Percentiles rank a stretch among this genome's conserved stretches.
phyloP scores from a whole-genome alignment of 2,888 invertebrate species.

The Podabrus alpinus region DNA sequence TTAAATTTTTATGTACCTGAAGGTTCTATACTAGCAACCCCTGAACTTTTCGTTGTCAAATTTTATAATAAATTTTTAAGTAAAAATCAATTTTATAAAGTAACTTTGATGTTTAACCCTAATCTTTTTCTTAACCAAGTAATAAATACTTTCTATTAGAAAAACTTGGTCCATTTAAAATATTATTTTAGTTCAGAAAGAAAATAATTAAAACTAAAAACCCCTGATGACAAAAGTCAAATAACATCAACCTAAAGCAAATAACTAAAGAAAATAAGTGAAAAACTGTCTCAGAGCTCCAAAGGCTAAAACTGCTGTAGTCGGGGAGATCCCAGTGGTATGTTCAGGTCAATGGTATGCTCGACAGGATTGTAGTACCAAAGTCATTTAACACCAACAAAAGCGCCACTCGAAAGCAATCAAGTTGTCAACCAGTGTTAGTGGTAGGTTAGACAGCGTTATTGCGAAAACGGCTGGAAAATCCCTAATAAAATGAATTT shows the following conservation, averaged over 20 bases:
- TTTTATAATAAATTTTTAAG: not conserved
- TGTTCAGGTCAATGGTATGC: not conserved
- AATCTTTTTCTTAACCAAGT: not conserved
- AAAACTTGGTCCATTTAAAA: not conserved
- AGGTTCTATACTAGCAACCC: not conserved
- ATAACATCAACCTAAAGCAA: no score
- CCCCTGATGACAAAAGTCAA: not conserved
- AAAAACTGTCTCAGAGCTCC: not conserved
- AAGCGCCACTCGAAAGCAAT: not conserved
- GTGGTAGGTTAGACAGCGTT: no score
- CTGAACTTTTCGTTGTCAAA: not conserved
- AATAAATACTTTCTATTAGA: not conserved
- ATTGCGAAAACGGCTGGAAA: not conserved
- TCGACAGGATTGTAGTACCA: not conserved
- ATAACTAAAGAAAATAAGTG: not conserved
- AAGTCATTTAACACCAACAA: not conserved
- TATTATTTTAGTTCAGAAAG: not conserved
- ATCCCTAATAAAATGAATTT: not conserved
- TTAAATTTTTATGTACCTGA: not conserved
- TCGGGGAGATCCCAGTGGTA: not conserved
- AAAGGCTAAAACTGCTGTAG: not conserved
- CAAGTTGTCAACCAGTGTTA: not conserved
- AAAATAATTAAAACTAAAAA: not conserved
- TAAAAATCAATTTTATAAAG: not conserved
- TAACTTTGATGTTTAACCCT: not conserved